These are phyloP conservation scores for Rhea americana DNA, from an alignment of 2,113 vertebrate species.

Conservation along the genomic window DNA sequence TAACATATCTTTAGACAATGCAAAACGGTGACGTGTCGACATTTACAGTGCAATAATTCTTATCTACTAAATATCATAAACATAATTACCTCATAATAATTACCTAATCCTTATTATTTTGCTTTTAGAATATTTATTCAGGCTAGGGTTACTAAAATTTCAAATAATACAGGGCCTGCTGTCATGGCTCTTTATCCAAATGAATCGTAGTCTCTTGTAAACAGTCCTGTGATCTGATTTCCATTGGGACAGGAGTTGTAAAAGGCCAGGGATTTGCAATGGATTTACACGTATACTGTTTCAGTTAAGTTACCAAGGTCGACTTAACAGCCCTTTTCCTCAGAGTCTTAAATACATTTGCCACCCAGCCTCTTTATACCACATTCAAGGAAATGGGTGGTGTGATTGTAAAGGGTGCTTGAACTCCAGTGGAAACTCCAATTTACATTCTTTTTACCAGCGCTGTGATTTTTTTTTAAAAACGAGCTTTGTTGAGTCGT, in stretches of 20 bases:
- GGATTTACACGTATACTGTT: constrained; percentile 98
- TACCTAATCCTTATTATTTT: constrained; percentile 82
- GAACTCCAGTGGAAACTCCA: constrained; percentile 67
- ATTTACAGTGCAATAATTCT: constrained; percentile 62
- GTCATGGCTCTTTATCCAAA: constrained; percentile 87
- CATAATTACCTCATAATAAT: constrained; percentile 80
- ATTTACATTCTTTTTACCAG: constrained; percentile 79
- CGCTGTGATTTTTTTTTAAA: constrained; percentile 55
- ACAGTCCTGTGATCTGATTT: constrained; percentile 91
- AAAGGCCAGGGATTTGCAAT: constrained; percentile 87
- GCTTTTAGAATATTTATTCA: constrained; percentile 81
- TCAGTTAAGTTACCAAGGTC: constrained; percentile 90
- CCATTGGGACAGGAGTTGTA: constrained; percentile 84
- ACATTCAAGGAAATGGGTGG: constrained; percentile 22
- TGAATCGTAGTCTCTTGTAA: constrained; percentile 88
- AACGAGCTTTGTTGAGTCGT: constrained; percentile 76
- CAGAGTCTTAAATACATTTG: constrained; percentile 77
- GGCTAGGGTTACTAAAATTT: constrained; percentile 84
- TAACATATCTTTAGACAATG: constrained; percentile 66
- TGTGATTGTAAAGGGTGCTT: constrained; percentile 32
- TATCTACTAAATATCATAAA: constrained; percentile 73
- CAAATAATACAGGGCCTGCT: constrained; percentile 76
- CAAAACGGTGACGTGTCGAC: constrained; percentile 38
- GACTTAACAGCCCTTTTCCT: constrained; percentile 82
- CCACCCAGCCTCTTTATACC: constrained; percentile 76